Evolutionary conservation across 2,888 invertebrate species (phyloP), one percentile per base, ranked within the genome.

Genomic region (Tenthredo scrophulariae): DNA sequence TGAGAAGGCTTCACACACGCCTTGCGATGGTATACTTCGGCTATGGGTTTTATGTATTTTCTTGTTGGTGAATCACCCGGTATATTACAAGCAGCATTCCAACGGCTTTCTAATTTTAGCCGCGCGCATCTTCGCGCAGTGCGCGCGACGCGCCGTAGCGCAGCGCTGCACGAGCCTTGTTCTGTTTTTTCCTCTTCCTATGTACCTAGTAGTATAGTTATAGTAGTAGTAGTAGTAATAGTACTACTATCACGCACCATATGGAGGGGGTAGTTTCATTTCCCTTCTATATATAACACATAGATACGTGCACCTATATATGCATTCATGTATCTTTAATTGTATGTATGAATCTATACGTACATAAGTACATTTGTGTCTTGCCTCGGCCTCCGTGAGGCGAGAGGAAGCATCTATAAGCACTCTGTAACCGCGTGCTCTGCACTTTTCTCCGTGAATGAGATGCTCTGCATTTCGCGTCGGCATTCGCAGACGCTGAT

Each of bases 401-500:
- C 37, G 37, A 70, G 18, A 33, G n/a, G 70, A 37, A 37, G 29
- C 33, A 26, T 26, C 62, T 22, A 62, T 54, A 29, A 50, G 77
- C 80, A 65, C 22, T 43, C 62, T 29, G 62, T 65, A 80, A 37
- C 80, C 62, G 40, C 80, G 62, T 62, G 62, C 62, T 77, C 18
- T 46, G 67, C 89, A 89, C 90, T 91, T 90, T 91, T 91, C 89
- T 91, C 89, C 90, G 91, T 93, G 92, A 93, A 93, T 93, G 92
- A 92, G 91, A 93, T 93, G 91, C 92, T 93, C 92, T 92, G 92
- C 92, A 92, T 74, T 74, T 74, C 43, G 29, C 40, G 74, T 74
- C 74, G 74, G 77, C 77, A 83, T 93, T 92, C 92, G 92, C 93
- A 93, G 93, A 92, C 93, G 92, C 90, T 91, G 93, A 92, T 83